phyloP scores from a whole-genome alignment of 2,797 vertebrate genomes.

The Coendou prehensilis region DNA sequence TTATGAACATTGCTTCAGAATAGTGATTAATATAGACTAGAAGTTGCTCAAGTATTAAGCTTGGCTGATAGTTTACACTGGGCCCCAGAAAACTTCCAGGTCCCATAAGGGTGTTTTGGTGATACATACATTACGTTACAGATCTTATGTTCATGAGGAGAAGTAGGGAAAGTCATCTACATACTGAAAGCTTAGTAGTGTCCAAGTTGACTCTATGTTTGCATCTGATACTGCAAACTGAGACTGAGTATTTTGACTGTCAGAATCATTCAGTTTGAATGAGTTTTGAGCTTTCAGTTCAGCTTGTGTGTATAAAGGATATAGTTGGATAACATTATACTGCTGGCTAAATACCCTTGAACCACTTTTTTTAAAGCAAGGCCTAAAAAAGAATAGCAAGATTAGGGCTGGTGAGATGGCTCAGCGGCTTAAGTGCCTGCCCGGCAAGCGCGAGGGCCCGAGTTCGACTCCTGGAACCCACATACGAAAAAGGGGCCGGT shows the following conservation, averaged over 20 bases:
- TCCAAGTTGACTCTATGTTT: conserved; percentile 19
- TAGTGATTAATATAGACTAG: conserved; percentile 13
- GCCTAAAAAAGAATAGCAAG: conserved; percentile 2
- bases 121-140: neutral
- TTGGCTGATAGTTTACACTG: neutral
- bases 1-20: conserved; percentile 21
- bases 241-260: conserved; percentile 40
- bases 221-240: conserved; percentile 56
- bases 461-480: no score
- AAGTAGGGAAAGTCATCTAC: neutral
- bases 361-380: conserved; percentile 10
- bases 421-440: no score
- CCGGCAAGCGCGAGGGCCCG: no score
- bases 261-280: conserved; percentile 35
- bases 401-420: neutral
- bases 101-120: neutral
- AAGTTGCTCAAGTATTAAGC: neutral
- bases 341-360: neutral
- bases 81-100: neutral
- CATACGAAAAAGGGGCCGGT: no score
- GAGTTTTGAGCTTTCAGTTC: conserved; percentile 55
- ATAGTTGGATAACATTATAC: conserved; percentile 26
- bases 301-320: neutral
- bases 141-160: neutral
- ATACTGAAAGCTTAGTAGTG: conserved; percentile 23